Base-by-base conservation (phyloP, 2,797 vertebrate genomes). In the Meda fulgida region DNA sequence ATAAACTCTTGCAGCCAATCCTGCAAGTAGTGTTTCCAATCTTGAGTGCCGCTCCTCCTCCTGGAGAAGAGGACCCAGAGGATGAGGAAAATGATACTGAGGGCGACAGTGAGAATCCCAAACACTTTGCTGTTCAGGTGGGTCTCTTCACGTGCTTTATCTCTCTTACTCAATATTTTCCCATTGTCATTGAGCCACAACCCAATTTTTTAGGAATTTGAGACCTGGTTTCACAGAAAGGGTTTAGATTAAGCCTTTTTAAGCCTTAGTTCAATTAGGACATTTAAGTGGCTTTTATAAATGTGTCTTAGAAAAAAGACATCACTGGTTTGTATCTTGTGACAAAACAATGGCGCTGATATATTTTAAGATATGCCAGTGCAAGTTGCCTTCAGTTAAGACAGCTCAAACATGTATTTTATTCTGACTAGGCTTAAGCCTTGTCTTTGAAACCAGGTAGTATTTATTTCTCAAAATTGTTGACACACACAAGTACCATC, bases 51-150 rank as follows among this genome's bases (percentile, higher is more conserved):
- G 92, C 94, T 36, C 97, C 97, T 0, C 94, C 95, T 0, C 90
- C 94, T 19, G 97, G 97, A 5, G 93, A 97, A 86, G 92, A 97
- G 84, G 97, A 98, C 89, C 96, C 96, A 0, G 97, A 98, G 87
- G 97, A 98, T 75, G 92, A 94, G n/a, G 95, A 97, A 26, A 89
- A 83, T 0, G 95, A 94, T 11, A 95, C 96, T 0, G 92, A 93
- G 43, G 84, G 86, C 1, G 93, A 94, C 60, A 91, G 84, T 48
- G 92, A 94, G 78, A 96, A 89, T 69, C 95, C 95, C 60, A 96
- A 96, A 89, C 94, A 95, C 81, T 93, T 93, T 84, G 93, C 94
- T 43, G 93, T 94, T 88, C 95, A 94, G 94, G 95, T 95, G 26
- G 11, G 69, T 69, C 6, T 72, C 26, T 63, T 40, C 7, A 11